phyloP scores from a whole-genome alignment of 1,140 invertebrate species.

The Drosophila watanabei region DNA sequence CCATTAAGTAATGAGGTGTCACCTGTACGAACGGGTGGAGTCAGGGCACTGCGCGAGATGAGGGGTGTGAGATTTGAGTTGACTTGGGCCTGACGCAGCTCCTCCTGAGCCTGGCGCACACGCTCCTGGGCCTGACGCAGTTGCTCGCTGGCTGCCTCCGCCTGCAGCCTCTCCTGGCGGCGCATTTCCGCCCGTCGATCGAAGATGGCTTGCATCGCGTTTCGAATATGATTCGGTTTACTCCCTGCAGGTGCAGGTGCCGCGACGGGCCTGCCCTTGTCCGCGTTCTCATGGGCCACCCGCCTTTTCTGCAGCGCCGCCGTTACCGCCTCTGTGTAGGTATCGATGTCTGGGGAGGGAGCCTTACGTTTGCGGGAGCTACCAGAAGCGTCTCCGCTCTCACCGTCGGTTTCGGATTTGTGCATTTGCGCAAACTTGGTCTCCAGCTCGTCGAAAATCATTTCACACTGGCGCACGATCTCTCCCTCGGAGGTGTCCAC shows the following conservation, averaged over 20 bases:
- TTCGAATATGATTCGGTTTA: constrained; percentile 79
- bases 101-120: constrained; percentile 70
- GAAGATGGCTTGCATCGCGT: constrained; percentile 81
- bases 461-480: constrained; percentile 90
- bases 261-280: constrained; percentile 45
- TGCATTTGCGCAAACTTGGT: constrained; percentile 73
- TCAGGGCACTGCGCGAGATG: constrained; percentile 66
- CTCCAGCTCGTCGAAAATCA: constrained; percentile 89
- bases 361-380: constrained; percentile 65
- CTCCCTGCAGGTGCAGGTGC: constrained; percentile 4
- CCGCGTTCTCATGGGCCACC: constrained; percentile 86
- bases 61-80: constrained; percentile 70
- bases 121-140: constrained; percentile 71
- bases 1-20: neutral
- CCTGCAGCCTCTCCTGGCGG: constrained; percentile 65
- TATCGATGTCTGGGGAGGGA: constrained; percentile 67
- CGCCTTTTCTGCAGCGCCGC: constrained; percentile 83
- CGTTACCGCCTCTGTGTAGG: constrained; percentile 57
- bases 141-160: constrained; percentile 61
- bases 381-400: constrained; percentile 10
- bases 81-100: constrained; percentile 55
- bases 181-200: constrained; percentile 69
- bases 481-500: constrained; percentile 86
- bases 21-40: constrained; percentile 63
- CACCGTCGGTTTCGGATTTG: constrained; percentile 34